Percentiles rank a stretch among this genome's conserved stretches.
Conservation (phyloP, 2,797 vertebrate genomes). For the Pseudochirops cupreus region DNA sequence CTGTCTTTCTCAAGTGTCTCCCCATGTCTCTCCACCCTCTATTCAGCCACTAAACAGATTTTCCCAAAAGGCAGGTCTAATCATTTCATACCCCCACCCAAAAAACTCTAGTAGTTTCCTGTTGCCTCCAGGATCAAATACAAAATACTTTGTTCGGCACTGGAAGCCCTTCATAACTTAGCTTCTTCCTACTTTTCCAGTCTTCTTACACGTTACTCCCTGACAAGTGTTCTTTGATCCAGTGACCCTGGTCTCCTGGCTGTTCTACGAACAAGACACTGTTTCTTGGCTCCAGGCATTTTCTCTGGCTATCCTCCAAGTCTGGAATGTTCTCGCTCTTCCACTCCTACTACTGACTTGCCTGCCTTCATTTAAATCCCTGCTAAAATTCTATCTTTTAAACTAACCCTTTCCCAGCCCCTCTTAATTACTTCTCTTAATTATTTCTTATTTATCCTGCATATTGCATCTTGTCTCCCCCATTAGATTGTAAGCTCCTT, state of each 20-base stretch:
- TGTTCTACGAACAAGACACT: background rate
- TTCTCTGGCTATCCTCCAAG: background rate
- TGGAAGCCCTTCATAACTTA: background rate
- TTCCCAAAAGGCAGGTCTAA: background rate
- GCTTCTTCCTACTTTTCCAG: background rate
- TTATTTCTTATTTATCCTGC: background rate
- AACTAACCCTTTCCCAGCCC: background rate
- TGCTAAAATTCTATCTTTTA: background rate
- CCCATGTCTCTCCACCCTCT: too few relatives aligned
- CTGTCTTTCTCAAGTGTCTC: background rate
- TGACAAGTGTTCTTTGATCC: background rate
- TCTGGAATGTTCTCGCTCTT: background rate
- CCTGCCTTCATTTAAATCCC: background rate
- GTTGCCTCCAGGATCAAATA: background rate
- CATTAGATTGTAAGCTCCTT: background rate
- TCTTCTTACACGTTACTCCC: background rate
- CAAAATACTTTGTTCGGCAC: background rate
- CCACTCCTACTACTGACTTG: background rate
- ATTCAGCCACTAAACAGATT: background rate
- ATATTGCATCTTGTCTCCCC: background rate
- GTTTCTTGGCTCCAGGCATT: background rate
- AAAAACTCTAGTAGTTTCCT: background rate
- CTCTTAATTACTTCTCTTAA: background rate
- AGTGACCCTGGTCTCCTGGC: background rate
- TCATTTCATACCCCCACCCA: background rate